Conservation (phyloP, 2,888 invertebrate genomes). For the Diarsia rubi region DNA sequence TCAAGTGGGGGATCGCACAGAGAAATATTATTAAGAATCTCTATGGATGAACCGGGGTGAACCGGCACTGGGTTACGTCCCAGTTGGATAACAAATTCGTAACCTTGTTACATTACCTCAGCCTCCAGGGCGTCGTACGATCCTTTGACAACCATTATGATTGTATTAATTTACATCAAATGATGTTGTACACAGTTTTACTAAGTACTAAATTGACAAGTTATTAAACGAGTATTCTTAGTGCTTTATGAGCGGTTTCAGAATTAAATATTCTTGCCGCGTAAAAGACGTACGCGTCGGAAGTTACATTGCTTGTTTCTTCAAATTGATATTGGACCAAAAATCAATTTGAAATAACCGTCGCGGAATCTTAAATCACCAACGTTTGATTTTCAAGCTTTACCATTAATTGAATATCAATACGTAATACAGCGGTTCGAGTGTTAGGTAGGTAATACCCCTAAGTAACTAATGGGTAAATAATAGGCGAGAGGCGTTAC, state of each 20-base stretch:
- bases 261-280: not conserved
- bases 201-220: conserved; percentile 47
- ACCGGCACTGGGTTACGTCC: conserved; percentile 69
- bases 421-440: conserved; percentile 65
- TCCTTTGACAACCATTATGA: conserved; percentile 74
- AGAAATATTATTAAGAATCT: conserved; percentile 74
- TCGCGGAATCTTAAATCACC: conserved; percentile 14
- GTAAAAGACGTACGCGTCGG: not conserved
- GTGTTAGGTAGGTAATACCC: conserved; percentile 71
- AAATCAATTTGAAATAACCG: conserved; percentile 9
- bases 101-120: conserved; percentile 71
- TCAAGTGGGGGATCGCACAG: conserved; percentile 67
- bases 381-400: conserved; percentile 52
- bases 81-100: conserved; percentile 75
- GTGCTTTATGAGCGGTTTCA: conserved; percentile 1
- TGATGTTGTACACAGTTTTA: conserved; percentile 58
- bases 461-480: conserved; percentile 73
- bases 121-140: conserved; percentile 70
- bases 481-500: conserved; percentile 65
- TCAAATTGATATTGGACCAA: not conserved
- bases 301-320: not conserved
- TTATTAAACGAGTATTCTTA: conserved; percentile 40
- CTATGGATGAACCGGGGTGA: conserved; percentile 69
- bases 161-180: conserved; percentile 70
- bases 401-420: conserved; percentile 68